phyloP scores from a whole-genome alignment of 1,140 invertebrate species.

The Glomeris maerens region DNA sequence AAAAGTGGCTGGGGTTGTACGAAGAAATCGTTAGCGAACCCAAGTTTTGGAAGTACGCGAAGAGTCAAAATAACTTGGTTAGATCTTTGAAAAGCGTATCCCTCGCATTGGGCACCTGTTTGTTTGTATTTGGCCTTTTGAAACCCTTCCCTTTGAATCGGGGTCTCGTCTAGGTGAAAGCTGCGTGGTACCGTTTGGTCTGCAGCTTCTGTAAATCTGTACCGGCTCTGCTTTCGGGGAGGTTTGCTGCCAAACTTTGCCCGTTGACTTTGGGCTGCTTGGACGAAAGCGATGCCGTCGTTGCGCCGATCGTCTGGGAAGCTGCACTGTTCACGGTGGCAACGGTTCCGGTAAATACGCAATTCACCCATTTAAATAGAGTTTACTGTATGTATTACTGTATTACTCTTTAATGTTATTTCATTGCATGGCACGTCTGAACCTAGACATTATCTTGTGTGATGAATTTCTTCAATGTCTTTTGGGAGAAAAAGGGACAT shows the following conservation, averaged over 20 bases:
- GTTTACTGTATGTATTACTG: neutral
- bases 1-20: slow-evolving; percentile 15
- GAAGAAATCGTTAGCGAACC: slow-evolving; percentile 35
- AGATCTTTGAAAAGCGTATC: neutral
- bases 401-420: neutral
- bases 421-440: neutral
- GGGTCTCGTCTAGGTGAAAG: slow-evolving; percentile 31
- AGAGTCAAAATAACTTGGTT: slow-evolving; percentile 20
- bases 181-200: slow-evolving; percentile 49
- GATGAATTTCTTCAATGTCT: neutral
- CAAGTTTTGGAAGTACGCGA: slow-evolving; percentile 57
- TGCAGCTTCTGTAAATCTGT: slow-evolving; percentile 44
- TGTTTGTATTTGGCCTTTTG: neutral
- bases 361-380: neutral
- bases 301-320: slow-evolving; percentile 55
- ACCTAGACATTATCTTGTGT: neutral
- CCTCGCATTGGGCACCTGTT: too few species aligned
- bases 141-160: neutral
- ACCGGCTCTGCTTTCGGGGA: slow-evolving; percentile 27
- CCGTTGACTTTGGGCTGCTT: slow-evolving; percentile 47
- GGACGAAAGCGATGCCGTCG: slow-evolving; percentile 51
- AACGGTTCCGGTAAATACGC: slow-evolving; percentile 39
- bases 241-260: slow-evolving; percentile 41
- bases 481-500: too few species aligned
- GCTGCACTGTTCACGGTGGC: slow-evolving; percentile 42